A percentile compares a stretch with the other conserved stretches of the same genome.
Conservation (phyloP, 2,113 vertebrate species). For the Neolamprologus sp. region DNA sequence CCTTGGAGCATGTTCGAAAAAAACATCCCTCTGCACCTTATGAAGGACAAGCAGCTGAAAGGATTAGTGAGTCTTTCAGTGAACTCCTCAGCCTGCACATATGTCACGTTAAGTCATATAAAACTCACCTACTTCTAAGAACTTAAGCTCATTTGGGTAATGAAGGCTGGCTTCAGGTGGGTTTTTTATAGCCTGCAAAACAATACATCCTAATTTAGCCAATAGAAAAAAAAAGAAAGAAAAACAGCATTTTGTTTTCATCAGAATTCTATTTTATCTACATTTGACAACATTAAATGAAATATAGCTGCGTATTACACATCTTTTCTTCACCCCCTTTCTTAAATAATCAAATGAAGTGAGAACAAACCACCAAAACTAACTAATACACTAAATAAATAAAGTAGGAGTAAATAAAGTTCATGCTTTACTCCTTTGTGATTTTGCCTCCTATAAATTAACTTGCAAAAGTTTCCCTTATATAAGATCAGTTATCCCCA, state of each 20-base stretch:
- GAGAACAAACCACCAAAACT: background rate
- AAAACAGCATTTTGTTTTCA: background rate
- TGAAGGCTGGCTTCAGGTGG: constrained; percentile 56
- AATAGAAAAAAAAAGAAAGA: background rate
- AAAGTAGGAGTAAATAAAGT: background rate
- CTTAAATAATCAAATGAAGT: background rate
- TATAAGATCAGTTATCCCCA: background rate
- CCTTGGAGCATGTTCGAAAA: background rate
- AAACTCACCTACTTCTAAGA: constrained; percentile 70
- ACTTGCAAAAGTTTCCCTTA: background rate
- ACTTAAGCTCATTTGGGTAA: constrained; percentile 91
- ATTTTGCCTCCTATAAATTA: background rate
- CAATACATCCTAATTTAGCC: constrained; percentile 8
- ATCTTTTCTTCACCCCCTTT: background rate
- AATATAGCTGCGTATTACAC: fast-evolving
- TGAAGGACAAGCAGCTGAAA: constrained; percentile 59
- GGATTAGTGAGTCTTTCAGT: constrained; percentile 76
- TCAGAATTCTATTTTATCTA: background rate
- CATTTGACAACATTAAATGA: background rate
- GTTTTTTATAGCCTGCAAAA: constrained; percentile 63
- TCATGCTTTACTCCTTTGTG: background rate
- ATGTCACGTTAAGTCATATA: constrained; percentile 74
- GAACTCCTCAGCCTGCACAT: constrained; percentile 75
- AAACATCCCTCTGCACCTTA: constrained; percentile 28
- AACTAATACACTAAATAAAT: background rate